Conservation (phyloP, 2,113 vertebrate genomes). For the Tiliqua scincoides region DNA sequence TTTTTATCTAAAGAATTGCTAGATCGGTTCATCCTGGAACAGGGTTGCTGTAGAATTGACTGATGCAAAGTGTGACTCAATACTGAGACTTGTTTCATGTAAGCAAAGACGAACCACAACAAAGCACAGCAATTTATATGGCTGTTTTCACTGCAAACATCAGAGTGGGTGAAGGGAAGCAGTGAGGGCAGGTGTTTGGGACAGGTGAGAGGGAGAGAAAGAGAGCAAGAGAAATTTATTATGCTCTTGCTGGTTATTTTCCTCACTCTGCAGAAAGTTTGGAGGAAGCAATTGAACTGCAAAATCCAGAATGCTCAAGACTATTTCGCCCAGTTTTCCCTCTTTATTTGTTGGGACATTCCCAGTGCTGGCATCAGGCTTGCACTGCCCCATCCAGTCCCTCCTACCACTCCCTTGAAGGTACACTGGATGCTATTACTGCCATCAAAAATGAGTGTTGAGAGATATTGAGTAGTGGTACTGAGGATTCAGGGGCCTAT, state of each 20-base stretch:
- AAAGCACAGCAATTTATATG: not conserved
- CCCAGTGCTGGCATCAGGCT: no score
- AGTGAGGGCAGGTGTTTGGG: not conserved
- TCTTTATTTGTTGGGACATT: not conserved
- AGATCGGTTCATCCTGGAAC: constrained; percentile 37
- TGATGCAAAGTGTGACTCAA: constrained; percentile 6
- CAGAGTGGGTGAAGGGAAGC: not conserved
- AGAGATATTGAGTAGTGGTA: no score
- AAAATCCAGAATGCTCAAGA: not conserved
- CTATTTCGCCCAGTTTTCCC: not conserved
- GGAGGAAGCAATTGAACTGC: not conserved
- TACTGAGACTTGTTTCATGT: not conserved
- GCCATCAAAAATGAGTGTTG: no score
- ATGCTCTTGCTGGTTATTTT: not conserved
- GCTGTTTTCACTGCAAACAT: constrained; percentile 5
- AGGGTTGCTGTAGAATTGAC: constrained; percentile 29
- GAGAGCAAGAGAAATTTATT: not conserved
- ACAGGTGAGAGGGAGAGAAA: not conserved
- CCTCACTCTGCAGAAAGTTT: not conserved
- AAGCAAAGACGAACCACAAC: constrained; percentile 25
- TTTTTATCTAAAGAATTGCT: constrained; percentile 43
- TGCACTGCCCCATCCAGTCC: no score
- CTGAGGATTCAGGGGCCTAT: no score
- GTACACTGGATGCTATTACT: not conserved
- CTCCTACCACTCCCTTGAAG: no score